phyloP scores from a whole-genome alignment of 2,888 invertebrate species.

The Lycocerus yunnanus region DNA sequence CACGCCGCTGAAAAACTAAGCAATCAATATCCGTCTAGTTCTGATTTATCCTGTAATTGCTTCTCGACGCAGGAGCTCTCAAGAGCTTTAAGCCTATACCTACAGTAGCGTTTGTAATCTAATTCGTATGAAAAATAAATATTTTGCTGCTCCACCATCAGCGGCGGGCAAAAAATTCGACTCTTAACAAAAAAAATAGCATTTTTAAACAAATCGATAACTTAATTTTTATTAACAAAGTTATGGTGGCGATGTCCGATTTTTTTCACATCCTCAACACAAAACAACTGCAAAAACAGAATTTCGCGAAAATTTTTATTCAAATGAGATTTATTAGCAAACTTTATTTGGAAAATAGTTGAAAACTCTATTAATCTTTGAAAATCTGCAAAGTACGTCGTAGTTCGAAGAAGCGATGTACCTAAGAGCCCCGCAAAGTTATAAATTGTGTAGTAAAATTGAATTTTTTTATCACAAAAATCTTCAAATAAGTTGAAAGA shows the following conservation, averaged over 20 bases:
- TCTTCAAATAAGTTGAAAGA: not conserved
- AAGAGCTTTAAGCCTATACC: not conserved
- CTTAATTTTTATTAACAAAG: not conserved
- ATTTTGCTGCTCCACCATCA: no score
- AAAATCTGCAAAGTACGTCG: slow-evolving; percentile 11
- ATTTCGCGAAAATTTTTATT: not conserved
- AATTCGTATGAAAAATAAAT: not conserved
- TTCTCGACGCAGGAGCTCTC: not conserved
- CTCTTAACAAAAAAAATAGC: no score
- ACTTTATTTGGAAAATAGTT: slow-evolving; percentile 22
- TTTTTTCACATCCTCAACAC: not conserved
- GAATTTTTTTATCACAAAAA: not conserved
- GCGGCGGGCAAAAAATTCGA: no score
- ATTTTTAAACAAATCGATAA: not conserved
- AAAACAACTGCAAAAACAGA: not conserved
- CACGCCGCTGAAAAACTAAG: not conserved
- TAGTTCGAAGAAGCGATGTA: not conserved
- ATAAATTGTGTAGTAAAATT: not conserved
- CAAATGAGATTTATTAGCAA: slow-evolving; percentile 15
- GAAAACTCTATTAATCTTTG: slow-evolving; percentile 24
- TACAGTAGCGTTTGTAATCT: not conserved
- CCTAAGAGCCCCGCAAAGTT: not conserved
- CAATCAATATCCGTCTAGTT: not conserved
- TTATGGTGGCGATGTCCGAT: not conserved
- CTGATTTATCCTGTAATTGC: not conserved